Conservation (phyloP, 2,797 vertebrate genomes). For the Mergus octosetaceus region DNA sequence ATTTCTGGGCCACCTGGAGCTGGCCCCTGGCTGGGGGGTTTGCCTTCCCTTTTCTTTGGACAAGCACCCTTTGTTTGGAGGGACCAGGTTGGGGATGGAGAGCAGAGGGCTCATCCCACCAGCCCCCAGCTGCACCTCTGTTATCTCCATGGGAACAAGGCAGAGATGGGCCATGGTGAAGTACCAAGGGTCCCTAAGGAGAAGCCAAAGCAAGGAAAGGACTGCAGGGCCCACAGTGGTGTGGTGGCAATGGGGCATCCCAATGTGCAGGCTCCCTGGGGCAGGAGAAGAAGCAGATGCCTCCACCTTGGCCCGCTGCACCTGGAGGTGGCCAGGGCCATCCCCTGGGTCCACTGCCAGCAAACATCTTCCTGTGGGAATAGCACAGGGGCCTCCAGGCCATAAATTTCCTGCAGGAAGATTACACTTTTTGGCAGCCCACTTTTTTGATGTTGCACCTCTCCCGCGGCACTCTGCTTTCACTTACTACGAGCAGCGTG, state of each 20-base stretch:
- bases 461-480: constrained; percentile 25
- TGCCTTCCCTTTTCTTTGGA: constrained; percentile 1
- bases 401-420: constrained; percentile 31
- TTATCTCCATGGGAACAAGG: background rate
- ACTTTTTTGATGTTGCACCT: constrained; percentile 31
- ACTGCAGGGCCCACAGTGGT: background rate
- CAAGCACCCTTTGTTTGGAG: constrained; percentile 21
- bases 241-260: background rate
- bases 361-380: background rate
- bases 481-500: background rate
- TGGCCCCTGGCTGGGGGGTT: accelerated
- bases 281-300: background rate
- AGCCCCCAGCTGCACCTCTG: background rate
- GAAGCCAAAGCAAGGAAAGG: background rate
- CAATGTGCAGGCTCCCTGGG: background rate
- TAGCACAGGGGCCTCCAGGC: background rate
- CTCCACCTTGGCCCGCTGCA: accelerated
- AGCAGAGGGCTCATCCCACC: background rate
- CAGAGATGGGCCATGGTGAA: background rate
- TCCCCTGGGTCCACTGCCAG: background rate
- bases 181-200: background rate
- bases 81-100: background rate
- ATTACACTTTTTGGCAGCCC: background rate
- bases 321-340: accelerated
- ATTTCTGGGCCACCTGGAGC: constrained; percentile 21